Base-by-base conservation (phyloP, 2,113 vertebrate species). In the Tor tambroides region DNA sequence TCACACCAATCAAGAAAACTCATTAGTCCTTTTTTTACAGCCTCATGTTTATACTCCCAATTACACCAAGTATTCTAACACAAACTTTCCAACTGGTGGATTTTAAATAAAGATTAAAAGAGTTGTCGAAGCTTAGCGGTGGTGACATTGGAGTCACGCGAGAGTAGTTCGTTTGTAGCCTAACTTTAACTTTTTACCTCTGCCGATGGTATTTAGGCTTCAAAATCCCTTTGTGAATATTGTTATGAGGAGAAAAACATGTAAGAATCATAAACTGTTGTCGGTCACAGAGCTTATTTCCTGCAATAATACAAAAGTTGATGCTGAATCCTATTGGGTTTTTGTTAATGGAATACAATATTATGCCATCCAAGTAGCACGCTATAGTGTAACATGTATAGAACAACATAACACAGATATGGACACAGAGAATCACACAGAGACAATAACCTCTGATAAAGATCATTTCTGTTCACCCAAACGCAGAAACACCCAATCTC, bases 381-480 rank as follows among this genome's bases (percentile, higher is more conserved):
- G 23, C 21, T 74, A 80, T 38, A 61, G 19, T 56, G 30, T 83
- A 23, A 77, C 15, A 79, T n/a, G 14, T 65, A 65, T 63, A 67
- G 63, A 32, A 6, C 5, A 28, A 8, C 28, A 9, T 56, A 14
- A 30, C 46, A 79, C 28, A 30, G 19, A 56, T 32, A 54, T 32
- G 15, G 15, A 32, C 21, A n/a, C 11, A 41, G 32, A 63, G 23
- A 61, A 59, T 41, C 3, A 63, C 35, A 65, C 79, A 43, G 11
- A 46, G 10, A 56, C 77, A 35, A n/a, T 59, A 59, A 59, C 30
- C 19, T 21, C 30, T 15, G 77, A 59, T 80, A 38, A 79, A 80
- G 19, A 30, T 82, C 1, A 2, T 32, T 69, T 65, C 38, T 59
- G 56, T 49, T 83, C 23, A 67, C 38, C 35, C 75, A 28, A 41